Percentiles rank a stretch among this genome's conserved stretches.
These are phyloP conservation scores for Characodon lateralis DNA, from an alignment of 2,797 vertebrate species.

Conservation along the genomic window DNA sequence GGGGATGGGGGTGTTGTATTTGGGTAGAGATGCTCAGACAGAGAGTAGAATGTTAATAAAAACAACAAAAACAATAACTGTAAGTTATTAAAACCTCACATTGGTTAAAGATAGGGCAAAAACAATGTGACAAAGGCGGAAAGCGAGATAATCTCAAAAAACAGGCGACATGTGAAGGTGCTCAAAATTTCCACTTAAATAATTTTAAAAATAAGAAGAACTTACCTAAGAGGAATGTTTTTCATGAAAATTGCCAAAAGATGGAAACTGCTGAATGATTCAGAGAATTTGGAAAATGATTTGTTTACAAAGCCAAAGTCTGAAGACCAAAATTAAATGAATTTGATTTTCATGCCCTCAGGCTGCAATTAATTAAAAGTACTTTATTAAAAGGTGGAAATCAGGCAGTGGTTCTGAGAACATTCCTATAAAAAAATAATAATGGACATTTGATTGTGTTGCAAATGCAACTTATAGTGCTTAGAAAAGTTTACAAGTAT, in stretches of 20 bases:
- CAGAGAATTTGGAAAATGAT: background rate
- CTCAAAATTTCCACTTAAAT: background rate
- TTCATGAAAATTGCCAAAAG: background rate
- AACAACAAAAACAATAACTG: too few species aligned
- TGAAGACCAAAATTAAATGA: background rate
- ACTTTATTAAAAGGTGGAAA: background rate
- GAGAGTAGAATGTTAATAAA: background rate
- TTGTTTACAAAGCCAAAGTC: background rate
- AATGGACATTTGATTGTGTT: background rate
- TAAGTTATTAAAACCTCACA: background rate
- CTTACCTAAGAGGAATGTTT: background rate
- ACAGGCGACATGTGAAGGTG: background rate
- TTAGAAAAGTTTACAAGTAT: background rate
- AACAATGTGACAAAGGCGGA: background rate
- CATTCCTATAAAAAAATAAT: background rate
- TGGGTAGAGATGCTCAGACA: background rate
- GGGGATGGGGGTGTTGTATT: constrained; percentile 5
- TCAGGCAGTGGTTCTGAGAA: background rate
- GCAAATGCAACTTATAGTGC: background rate
- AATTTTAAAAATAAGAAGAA: background rate
- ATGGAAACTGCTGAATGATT: background rate
- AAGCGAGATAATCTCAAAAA: background rate
- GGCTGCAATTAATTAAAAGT: background rate
- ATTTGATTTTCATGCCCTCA: background rate
- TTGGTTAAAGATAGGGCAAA: background rate